These are phyloP conservation scores for Syngnathoides biaculeatus DNA, from an alignment of 2,113 vertebrate genomes.

Conservation along the genomic window DNA sequence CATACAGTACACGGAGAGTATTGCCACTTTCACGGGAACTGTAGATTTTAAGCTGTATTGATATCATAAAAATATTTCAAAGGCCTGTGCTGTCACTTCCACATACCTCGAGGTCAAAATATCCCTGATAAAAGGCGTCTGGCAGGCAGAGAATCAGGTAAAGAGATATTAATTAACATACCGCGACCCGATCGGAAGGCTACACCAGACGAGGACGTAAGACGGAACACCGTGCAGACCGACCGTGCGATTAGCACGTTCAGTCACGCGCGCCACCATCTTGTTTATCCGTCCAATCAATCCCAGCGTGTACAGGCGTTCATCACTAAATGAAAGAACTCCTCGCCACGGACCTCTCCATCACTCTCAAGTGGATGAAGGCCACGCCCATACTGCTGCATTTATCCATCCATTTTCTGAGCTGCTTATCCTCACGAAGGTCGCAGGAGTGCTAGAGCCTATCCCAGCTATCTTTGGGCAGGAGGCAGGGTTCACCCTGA, in stretches of 20 bases:
- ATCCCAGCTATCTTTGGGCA: no score
- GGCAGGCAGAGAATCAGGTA: slow-evolving; percentile 36
- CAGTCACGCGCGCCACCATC: slow-evolving; percentile 22
- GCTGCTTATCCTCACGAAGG: no score
- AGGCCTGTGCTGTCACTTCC: not conserved
- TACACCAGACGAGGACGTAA: slow-evolving; percentile 37
- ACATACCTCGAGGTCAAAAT: not conserved
- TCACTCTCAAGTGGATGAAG: slow-evolving; percentile 16
- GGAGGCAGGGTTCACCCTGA: no score
- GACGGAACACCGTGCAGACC: slow-evolving; percentile 25
- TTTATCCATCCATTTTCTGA: no score
- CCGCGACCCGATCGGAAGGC: slow-evolving; percentile 32
- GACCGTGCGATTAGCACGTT: slow-evolving; percentile 23
- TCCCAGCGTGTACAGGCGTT: no score
- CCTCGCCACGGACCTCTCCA: slow-evolving; percentile 20
- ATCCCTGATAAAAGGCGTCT: slow-evolving; percentile 19
- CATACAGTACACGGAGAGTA: not conserved
- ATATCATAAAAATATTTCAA: not conserved
- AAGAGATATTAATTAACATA: slow-evolving; percentile 51
- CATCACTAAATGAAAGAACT: slow-evolving; percentile 10
- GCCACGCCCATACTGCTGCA: no score
- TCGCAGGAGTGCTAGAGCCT: no score
- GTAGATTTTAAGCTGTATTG: not conserved
- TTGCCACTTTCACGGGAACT: not conserved
- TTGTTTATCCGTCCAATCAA: slow-evolving; percentile 30